phyloP scores from a whole-genome alignment of 2,113 vertebrate species.

The Oncorhynchus clarkii region DNA sequence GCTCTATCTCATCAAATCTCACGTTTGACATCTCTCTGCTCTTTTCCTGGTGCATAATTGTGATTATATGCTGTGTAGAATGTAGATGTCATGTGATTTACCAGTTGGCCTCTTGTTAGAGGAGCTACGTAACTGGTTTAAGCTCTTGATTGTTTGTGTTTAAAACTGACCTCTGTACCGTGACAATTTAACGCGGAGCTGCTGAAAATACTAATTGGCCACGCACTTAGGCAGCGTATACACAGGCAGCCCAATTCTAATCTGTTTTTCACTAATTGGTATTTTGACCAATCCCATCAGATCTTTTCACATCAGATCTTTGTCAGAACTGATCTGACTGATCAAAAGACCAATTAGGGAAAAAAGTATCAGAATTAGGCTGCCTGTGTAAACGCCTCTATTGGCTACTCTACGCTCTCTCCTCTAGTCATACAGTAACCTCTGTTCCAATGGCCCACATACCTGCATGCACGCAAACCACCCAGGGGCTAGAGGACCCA shows the following conservation, averaged over 20 bases:
- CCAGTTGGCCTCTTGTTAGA: constrained; percentile 19
- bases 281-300: too few species aligned
- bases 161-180: constrained; percentile 38
- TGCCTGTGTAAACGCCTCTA: too few species aligned
- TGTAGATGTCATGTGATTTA: too few species aligned
- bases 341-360: too few species aligned
- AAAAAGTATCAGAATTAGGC: too few species aligned
- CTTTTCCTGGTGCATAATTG: constrained; percentile 28
- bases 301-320: too few species aligned
- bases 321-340: too few species aligned
- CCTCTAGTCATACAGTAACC: constrained; percentile 22
- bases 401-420: neutral
- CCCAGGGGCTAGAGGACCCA: constrained; percentile 41
- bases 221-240: too few species aligned
- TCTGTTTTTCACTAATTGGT: too few species aligned
- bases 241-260: neutral
- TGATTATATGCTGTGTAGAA: constrained; percentile 5
- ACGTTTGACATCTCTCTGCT: constrained; percentile 22
- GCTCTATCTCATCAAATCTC: constrained; percentile 26
- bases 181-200: constrained; percentile 36
- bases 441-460: constrained; percentile 32
- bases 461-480: constrained; percentile 17
- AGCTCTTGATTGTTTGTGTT: constrained; percentile 41
- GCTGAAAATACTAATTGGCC: constrained; percentile 42
- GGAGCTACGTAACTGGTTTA: constrained; percentile 5